A percentile compares a stretch with the other conserved stretches of the same genome.
These are phyloP conservation scores for Kuschelorhynchus macadamiae DNA, from an alignment of 2,888 invertebrate genomes.

Conservation along the genomic window DNA sequence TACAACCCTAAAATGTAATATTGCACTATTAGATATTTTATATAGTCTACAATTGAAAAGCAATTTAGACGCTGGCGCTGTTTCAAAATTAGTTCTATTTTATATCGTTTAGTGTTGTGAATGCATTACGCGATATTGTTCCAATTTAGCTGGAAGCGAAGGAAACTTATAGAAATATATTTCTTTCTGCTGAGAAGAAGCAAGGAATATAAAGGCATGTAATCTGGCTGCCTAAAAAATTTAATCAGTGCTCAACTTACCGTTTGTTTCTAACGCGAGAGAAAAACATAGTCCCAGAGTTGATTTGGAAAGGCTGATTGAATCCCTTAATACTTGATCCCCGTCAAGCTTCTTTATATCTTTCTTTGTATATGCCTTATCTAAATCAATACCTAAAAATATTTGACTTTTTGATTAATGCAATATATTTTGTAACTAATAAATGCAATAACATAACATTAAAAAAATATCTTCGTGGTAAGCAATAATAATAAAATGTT, in stretches of 20 bases:
- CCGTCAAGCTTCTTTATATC: slow-evolving; percentile 79
- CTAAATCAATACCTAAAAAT: slow-evolving; percentile 79
- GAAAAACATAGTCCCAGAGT: slow-evolving; percentile 85
- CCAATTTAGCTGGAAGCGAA: slow-evolving; percentile 27
- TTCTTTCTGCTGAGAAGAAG: slow-evolving; percentile 29
- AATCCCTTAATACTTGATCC: slow-evolving; percentile 79
- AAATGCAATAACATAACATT: background rate
- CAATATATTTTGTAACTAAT: background rate
- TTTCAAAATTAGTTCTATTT: too few species aligned
- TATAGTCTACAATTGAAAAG: too few species aligned
- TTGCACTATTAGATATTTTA: too few species aligned
- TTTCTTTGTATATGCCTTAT: slow-evolving; percentile 84
- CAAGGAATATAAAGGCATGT: slow-evolving; percentile 45
- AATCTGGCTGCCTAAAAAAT: slow-evolving; percentile 48
- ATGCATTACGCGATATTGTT: too few species aligned
- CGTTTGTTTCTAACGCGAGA: slow-evolving; percentile 88
- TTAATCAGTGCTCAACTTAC: slow-evolving; percentile 66
- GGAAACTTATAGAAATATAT: slow-evolving; percentile 19
- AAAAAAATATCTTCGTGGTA: too few species aligned
- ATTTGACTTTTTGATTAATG: slow-evolving; percentile 6
- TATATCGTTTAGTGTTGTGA: too few species aligned
- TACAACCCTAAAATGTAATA: too few species aligned
- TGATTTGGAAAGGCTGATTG: slow-evolving; percentile 82
- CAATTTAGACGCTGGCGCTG: too few species aligned
- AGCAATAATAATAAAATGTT: too few species aligned